A percentile compares a stretch with the other conserved stretches of the same genome.
phyloP scores from a whole-genome alignment of 2,888 invertebrate genomes.

The Phasia obesa region DNA sequence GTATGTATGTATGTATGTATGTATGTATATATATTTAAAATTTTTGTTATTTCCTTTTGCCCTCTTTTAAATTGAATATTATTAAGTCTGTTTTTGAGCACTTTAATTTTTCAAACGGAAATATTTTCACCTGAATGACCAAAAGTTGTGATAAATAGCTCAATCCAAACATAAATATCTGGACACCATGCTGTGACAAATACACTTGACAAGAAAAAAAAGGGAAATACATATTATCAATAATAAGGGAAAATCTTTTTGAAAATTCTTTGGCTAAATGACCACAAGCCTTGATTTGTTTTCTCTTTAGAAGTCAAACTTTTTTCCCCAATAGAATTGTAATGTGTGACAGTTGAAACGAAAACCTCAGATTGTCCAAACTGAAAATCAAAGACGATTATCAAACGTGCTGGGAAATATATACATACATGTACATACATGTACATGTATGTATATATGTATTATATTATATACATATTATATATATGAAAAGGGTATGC shows the following conservation, averaged over 20 bases:
- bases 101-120: not conserved
- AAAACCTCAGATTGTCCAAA: constrained; percentile 44
- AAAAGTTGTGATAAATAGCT: constrained; percentile 45
- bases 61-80: no score
- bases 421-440: no score
- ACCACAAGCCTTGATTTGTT: constrained; percentile 50
- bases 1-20: no score
- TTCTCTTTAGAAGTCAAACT: constrained; percentile 11
- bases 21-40: no score
- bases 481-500: no score
- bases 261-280: constrained; percentile 56
- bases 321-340: constrained; percentile 29
- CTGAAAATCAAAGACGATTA: constrained; percentile 48
- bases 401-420: constrained; percentile 25
- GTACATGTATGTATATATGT: no score
- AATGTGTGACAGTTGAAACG: constrained; percentile 52
- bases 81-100: not conserved
- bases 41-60: no score
- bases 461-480: no score
- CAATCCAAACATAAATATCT: constrained; percentile 46
- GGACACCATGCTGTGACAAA: constrained; percentile 55
- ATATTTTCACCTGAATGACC: constrained; percentile 30
- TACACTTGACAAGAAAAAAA: constrained; percentile 11
- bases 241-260: constrained; percentile 20
- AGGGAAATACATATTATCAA: constrained; percentile 35